phyloP scores from a whole-genome alignment of 2,113 vertebrate genomes.

The Agapornis roseicollis region DNA sequence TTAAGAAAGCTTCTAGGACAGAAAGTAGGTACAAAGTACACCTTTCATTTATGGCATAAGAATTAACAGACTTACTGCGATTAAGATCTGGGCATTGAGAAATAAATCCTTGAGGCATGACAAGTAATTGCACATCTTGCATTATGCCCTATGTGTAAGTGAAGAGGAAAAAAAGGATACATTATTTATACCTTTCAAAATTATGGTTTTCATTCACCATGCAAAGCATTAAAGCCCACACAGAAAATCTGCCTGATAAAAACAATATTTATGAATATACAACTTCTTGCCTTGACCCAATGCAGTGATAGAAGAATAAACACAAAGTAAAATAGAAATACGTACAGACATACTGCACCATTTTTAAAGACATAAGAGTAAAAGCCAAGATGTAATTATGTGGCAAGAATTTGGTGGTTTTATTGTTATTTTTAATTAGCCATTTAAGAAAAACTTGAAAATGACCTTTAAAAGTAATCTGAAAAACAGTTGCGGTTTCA shows the following conservation, averaged over 20 bases:
- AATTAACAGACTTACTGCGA: slow-evolving; percentile 88
- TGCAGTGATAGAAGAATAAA: not conserved
- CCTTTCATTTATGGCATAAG: not conserved
- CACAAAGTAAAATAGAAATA: slow-evolving; percentile 17
- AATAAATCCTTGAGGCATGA: slow-evolving; percentile 98
- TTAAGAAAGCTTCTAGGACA: slow-evolving; percentile 17
- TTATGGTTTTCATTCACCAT: slow-evolving; percentile 25
- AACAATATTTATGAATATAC: slow-evolving; percentile 20
- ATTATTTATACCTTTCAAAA: slow-evolving; percentile 55
- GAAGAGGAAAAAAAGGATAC: not conserved
- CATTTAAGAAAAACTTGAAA: slow-evolving; percentile 52
- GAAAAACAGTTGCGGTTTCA: slow-evolving; percentile 44
- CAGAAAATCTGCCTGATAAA: slow-evolving; percentile 5
- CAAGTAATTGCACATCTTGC: slow-evolving; percentile 95
- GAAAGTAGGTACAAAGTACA: slow-evolving; percentile 44
- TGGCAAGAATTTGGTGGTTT: slow-evolving; percentile 6
- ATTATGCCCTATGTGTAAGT: slow-evolving; percentile 85
- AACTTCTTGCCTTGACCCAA: not conserved
- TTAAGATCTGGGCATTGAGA: slow-evolving; percentile 98
- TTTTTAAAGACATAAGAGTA: slow-evolving; percentile 60
- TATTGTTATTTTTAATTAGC: slow-evolving; percentile 64
- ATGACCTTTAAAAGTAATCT: slow-evolving; percentile 67
- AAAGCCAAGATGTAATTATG: slow-evolving; percentile 68
- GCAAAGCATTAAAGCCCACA: slow-evolving; percentile 30
- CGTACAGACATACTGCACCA: not conserved